Percentiles rank a stretch among this genome's conserved stretches.
phyloP scores from a whole-genome alignment of 2,888 invertebrate genomes.

The Heteromurus nitidus region DNA sequence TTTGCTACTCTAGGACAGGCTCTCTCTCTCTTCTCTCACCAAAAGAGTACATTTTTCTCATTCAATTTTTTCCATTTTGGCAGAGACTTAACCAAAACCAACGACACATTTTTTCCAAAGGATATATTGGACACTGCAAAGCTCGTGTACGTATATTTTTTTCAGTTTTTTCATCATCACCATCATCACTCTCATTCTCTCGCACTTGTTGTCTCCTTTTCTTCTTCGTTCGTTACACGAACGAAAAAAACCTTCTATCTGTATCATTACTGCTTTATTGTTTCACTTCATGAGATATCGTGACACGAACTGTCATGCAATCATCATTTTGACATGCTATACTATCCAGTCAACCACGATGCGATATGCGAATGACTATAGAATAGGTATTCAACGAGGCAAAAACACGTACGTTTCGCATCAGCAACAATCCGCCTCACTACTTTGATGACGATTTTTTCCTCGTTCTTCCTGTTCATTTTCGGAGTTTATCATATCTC shows the following conservation, averaged over 20 bases:
- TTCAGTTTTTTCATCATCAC: slow-evolving; percentile 31
- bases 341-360: slow-evolving; percentile 63
- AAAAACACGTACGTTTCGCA: not conserved
- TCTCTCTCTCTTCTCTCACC: too few species aligned
- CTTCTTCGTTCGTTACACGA: slow-evolving; percentile 35
- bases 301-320: slow-evolving; percentile 65
- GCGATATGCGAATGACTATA: slow-evolving; percentile 49
- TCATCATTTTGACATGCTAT: slow-evolving; percentile 64
- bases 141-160: slow-evolving; percentile 2
- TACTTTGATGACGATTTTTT: slow-evolving; percentile 20
- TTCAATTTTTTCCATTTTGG: slow-evolving; percentile 31
- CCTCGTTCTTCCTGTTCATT: slow-evolving; percentile 27
- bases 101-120: slow-evolving; percentile 29
- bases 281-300: slow-evolving; percentile 66
- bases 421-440: not conserved
- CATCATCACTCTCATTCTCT: slow-evolving; percentile 19
- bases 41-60: slow-evolving; percentile 3
- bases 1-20: not conserved
- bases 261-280: slow-evolving; percentile 65
- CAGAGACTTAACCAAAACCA: not conserved
- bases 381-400: not conserved
- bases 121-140: slow-evolving; percentile 16
- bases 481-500: slow-evolving; percentile 39
- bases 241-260: slow-evolving; percentile 42
- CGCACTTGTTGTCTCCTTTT: slow-evolving; percentile 16